A percentile compares a stretch with the other conserved stretches of the same genome.
These are phyloP conservation scores for Beaufortia kweichowensis DNA, from an alignment of 2,113 vertebrate species.

Conservation along the genomic window DNA sequence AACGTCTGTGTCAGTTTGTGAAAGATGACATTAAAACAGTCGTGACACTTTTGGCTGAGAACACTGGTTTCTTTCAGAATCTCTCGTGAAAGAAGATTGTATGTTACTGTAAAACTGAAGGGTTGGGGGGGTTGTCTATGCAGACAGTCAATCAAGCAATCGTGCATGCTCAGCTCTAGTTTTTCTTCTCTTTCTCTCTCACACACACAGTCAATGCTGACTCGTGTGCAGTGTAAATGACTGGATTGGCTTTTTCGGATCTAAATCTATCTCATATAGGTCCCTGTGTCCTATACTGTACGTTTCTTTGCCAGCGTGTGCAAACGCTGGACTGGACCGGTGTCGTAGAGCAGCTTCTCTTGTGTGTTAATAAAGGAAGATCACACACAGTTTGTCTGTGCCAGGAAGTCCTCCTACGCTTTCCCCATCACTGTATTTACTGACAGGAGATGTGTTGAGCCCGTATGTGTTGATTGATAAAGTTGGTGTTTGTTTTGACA, in stretches of 20 bases:
- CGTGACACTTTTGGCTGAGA: constrained; percentile 29
- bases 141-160: constrained; percentile 32
- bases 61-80: not conserved
- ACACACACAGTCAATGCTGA: constrained; percentile 24
- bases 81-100: not conserved
- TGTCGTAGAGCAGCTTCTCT: not conserved
- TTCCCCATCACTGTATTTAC: constrained; percentile 30
- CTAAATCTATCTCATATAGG: not conserved
- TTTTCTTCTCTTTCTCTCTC: not conserved
- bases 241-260: constrained; percentile 11
- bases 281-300: not conserved
- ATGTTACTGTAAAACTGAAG: not conserved
- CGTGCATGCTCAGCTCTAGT: constrained; percentile 24
- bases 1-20: constrained; percentile 5
- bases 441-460: constrained; percentile 16
- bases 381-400: constrained; percentile 5
- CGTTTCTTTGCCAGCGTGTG: not conserved
- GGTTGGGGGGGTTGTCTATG: not conserved
- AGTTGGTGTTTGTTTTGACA: constrained; percentile 37
- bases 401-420: constrained; percentile 7
- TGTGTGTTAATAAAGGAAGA: constrained; percentile 27
- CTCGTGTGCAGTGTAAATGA: not conserved
- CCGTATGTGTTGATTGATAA: constrained; percentile 21
- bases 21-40: constrained; percentile 19
- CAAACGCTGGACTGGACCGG: not conserved